Conservation (phyloP, 2,888 invertebrate genomes). For the Antitype chi region DNA sequence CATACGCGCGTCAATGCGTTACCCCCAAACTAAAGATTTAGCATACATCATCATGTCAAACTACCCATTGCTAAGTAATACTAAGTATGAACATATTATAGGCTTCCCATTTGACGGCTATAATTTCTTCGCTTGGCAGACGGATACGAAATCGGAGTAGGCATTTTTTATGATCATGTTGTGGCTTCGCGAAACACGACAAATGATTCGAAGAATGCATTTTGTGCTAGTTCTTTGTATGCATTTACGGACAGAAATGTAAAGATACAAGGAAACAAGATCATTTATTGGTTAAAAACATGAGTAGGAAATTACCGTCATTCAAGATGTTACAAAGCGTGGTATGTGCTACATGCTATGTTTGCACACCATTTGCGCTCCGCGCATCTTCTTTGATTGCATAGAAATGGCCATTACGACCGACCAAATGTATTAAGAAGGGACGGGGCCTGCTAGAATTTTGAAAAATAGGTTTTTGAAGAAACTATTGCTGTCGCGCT, state of each 20-base stretch:
- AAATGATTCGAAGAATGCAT: slow-evolving; percentile 25
- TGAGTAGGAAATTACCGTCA: background rate
- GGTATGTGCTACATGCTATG: too few relatives aligned
- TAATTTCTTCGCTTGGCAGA: background rate
- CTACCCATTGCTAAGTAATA: background rate
- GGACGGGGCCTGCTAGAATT: too few relatives aligned
- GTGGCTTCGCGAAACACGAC: slow-evolving; percentile 17
- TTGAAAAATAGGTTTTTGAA: too few relatives aligned
- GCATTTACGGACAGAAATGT: background rate
- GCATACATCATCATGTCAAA: background rate
- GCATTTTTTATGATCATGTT: slow-evolving; percentile 33
- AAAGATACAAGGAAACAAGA: background rate
- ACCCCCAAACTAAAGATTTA: background rate
- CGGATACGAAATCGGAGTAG: slow-evolving; percentile 43
- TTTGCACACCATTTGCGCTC: background rate
- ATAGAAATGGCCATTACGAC: background rate
- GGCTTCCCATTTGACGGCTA: slow-evolving; percentile 1
- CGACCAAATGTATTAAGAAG: background rate
- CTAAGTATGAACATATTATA: background rate
- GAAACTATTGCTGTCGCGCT: too few relatives aligned
- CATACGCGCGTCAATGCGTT: background rate
- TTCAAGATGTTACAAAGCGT: background rate
- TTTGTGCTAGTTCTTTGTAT: background rate
- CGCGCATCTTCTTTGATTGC: background rate
- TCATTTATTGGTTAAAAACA: background rate